These are phyloP conservation scores for Clitarchus hookeri DNA, from an alignment of 2,888 invertebrate species.

Conservation along the genomic window DNA sequence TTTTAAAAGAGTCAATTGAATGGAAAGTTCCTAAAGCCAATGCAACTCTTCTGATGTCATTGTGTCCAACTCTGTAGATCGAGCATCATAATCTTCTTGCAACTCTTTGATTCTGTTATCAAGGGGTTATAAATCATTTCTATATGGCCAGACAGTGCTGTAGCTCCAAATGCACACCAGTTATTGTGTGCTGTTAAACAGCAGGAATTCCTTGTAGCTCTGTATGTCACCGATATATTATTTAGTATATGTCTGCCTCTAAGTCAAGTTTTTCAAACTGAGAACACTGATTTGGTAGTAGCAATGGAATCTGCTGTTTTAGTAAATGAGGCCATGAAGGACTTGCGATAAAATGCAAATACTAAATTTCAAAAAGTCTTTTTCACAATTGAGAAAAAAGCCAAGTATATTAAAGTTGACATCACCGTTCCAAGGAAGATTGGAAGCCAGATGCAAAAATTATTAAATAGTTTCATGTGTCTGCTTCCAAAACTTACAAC, in stretches of 20 bases:
- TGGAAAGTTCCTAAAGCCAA: too few species aligned
- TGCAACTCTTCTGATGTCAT: too few species aligned
- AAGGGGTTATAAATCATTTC: conserved; percentile 5
- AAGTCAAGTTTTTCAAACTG: not conserved
- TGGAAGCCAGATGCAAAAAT: not conserved
- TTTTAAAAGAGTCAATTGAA: too few species aligned
- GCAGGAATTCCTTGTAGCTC: not conserved
- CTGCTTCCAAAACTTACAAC: not conserved
- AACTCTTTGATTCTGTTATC: conserved; percentile 18
- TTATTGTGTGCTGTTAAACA: too few species aligned
- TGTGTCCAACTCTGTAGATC: conserved; percentile 25
- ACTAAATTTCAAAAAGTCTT: conserved; percentile 12
- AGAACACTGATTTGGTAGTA: too few species aligned
- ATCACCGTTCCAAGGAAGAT: not conserved
- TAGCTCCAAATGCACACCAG: not conserved
- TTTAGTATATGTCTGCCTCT: too few species aligned
- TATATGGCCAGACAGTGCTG: not conserved
- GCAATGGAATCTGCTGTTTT: too few species aligned
- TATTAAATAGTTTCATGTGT: conserved; percentile 16
- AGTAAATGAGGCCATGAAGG: too few species aligned
- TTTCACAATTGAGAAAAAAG: not conserved
- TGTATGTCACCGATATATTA: not conserved
- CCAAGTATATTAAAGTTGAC: too few species aligned
- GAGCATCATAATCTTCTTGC: conserved; percentile 21
- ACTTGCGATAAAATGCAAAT: too few species aligned